phyloP scores from a whole-genome alignment of 2,888 invertebrate species.

The Drosophila neonasuta region DNA sequence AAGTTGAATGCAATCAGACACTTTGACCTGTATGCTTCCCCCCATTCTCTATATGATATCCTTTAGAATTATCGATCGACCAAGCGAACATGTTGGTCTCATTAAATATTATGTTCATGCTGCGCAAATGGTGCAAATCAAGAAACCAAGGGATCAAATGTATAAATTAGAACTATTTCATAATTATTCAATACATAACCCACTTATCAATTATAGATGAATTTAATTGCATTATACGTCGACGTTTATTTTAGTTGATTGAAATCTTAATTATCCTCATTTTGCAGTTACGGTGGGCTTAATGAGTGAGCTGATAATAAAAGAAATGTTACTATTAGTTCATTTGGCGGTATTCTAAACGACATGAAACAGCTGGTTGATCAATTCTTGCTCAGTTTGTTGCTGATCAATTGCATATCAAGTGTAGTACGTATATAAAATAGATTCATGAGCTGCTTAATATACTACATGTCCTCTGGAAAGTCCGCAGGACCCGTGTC shows the following conservation, averaged over 20 bases:
- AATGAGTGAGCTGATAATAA: not conserved
- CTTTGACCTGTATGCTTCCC: no score
- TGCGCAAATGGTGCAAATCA: no score
- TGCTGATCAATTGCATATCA: not conserved
- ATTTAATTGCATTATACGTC: no score
- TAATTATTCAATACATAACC: not conserved
- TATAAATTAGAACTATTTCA: not conserved
- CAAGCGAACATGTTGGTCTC: no score
- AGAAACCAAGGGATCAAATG: no score
- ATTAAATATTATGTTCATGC: no score
- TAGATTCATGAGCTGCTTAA: not conserved
- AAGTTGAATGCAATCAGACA: no score
- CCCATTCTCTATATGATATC: constrained; percentile 16
- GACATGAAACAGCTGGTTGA: not conserved
- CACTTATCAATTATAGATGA: not conserved
- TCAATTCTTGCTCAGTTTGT: not conserved
- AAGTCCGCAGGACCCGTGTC: not conserved
- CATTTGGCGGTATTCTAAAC: not conserved
- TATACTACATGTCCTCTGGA: not conserved
- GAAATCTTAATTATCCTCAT: not conserved
- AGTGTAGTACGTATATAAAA: constrained; percentile 13
- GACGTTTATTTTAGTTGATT: not conserved
- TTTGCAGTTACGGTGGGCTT: not conserved
- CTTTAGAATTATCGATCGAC: not conserved
- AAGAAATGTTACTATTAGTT: not conserved